phyloP scores from a whole-genome alignment of 2,888 invertebrate genomes.

The Allophyes oxyacanthae region DNA sequence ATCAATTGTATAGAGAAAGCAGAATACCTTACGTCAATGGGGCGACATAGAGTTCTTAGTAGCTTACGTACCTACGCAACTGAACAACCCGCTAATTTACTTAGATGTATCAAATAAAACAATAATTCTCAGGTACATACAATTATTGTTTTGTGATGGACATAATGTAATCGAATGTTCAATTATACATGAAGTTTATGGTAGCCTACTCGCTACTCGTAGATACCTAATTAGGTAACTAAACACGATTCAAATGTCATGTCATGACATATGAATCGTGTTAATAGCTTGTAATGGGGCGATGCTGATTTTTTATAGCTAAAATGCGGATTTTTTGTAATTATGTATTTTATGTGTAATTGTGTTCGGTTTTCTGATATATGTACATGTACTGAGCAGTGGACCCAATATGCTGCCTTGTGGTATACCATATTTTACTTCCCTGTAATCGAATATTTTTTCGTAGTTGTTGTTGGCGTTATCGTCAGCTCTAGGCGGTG shows the following conservation, averaged over 20 bases:
- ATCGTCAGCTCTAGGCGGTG: constrained; percentile 91
- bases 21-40: neutral
- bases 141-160: constrained; percentile 9
- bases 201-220: too few species aligned
- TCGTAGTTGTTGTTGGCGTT: constrained; percentile 91
- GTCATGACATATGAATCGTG: too few species aligned
- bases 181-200: constrained; percentile 6
- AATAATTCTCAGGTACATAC: constrained; percentile 11
- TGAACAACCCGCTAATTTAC: constrained; percentile 11
- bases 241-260: too few species aligned
- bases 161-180: constrained; percentile 7
- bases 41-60: constrained; percentile 1
- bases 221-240: too few species aligned
- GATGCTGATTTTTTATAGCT: too few species aligned
- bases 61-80: neutral
- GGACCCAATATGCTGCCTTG: neutral
- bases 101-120: constrained; percentile 12
- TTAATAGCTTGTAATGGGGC: too few species aligned
- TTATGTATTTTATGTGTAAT: too few species aligned
- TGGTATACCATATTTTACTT: neutral
- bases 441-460: neutral
- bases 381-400: too few species aligned
- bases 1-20: too few species aligned
- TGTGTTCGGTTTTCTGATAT: too few species aligned
- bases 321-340: too few species aligned